Evolutionary conservation across 37 sponge, comb jelly and placozoan species (phyloP).

Genomic region (Corticium candelabrum): DNA sequence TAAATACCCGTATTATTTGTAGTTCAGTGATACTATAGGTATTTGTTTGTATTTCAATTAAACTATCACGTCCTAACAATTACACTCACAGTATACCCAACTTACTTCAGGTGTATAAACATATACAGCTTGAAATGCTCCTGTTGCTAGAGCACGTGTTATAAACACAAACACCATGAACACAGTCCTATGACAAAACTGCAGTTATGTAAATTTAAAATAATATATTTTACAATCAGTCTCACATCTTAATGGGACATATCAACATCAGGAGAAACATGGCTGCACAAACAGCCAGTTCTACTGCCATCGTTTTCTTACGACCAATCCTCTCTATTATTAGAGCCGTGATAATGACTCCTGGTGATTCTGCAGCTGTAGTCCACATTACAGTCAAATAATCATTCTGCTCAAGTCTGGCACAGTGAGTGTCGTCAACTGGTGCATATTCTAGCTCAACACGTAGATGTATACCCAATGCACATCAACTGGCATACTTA

Average conservation of each 20-base stretch:
- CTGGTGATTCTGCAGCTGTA: constrained; percentile 66
- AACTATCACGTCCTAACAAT: too few species aligned
- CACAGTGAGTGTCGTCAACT: too few species aligned
- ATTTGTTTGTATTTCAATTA: too few species aligned
- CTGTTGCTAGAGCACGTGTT: constrained; percentile 48
- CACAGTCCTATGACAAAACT: too few species aligned
- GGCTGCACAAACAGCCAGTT: constrained; percentile 29
- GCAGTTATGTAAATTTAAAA: too few species aligned
- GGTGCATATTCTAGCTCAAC: too few species aligned
- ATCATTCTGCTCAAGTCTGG: constrained; percentile 15
- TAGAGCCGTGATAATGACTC: constrained; percentile 48
- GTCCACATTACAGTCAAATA: constrained; percentile 61
- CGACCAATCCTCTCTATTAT: constrained; percentile 61
- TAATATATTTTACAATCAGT: not conserved
- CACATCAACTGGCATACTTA: too few species aligned
- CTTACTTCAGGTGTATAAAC: constrained; percentile 48
- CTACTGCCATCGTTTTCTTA: constrained; percentile 55
- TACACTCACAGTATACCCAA: too few species aligned
- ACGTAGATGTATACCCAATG: too few species aligned
- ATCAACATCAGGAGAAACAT: constrained; percentile 54
- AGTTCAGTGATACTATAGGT: too few species aligned
- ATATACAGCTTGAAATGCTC: constrained; percentile 65
- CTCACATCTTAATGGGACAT: constrained; percentile 6
- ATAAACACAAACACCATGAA: constrained; percentile 54
- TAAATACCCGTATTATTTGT: too few species aligned